Evolutionary conservation across 2,888 invertebrate genomes (phyloP), one percentile per base, ranked within the genome.

Genomic region (Panzeria rudis): DNA sequence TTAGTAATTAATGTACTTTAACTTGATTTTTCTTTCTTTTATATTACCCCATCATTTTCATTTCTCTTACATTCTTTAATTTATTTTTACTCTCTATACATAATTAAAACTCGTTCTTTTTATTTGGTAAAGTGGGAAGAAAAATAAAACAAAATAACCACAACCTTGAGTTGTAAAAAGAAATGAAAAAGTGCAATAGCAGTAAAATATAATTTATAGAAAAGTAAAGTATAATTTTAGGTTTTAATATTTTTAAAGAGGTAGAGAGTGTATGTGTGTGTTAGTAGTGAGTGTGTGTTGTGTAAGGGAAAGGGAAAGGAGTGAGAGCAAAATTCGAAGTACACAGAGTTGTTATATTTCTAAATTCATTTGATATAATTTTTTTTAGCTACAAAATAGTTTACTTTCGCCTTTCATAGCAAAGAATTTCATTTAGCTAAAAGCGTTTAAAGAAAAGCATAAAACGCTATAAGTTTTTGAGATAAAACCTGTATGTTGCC

Each of bases 141-240:
- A 69, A 71, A 64, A 20, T n/a, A 44, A 23, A 32, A 83, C 11
- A 44, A 0, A 29, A 47, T 20, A 78, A 83, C 83, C 83, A 54
- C 73, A 83, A 83, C 83, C 83, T 83, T 83, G 73, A 79, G 73
- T 50, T 71, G 64, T 11, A 71, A 29, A 69, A 76, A 78, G 50
- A 23, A n/a, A 50, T 35, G 68, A 25, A 25, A 47, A 44, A 80
- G 3, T 66, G 64, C 72, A 73, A 38, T 15, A 38, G 54, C 25
- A n/a, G 8, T 47, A 62, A 38, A 56, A 9, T 32, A 15, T 25
- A 50, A 50, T 29, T 2, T 15, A 59, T 11, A 2, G 66, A 41
- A 69, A 64, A 71, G 29, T 69, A 82, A 69, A 77, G 68, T 73
- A 83, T 78, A 73, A 47, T 73, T 78, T 83, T 54, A 73, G 73